phyloP scores from a whole-genome alignment of 2,113 vertebrate genomes.

The Muscicapa adusta region DNA sequence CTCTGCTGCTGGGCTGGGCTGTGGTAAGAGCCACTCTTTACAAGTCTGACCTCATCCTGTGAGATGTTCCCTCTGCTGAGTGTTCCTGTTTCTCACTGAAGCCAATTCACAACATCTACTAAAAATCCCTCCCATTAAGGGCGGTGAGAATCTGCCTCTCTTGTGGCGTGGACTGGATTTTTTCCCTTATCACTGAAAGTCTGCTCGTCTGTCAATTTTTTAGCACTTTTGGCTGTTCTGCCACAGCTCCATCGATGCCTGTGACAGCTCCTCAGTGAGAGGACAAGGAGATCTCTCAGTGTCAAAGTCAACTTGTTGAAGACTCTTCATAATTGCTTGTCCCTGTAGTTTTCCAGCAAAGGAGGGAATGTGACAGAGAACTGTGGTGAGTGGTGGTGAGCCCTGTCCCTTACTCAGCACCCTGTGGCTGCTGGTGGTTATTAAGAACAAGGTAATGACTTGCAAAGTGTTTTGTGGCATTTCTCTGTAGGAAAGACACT shows the following conservation, averaged over 20 bases:
- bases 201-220: neutral
- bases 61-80: neutral
- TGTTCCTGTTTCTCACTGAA: neutral
- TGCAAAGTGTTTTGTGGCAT: neutral
- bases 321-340: neutral
- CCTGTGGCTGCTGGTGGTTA: neutral
- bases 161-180: neutral
- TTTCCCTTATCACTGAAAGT: neutral
- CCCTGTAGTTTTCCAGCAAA: neutral
- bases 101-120: neutral
- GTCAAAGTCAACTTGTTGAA: neutral
- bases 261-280: constrained; percentile 31
- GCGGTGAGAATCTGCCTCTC: neutral
- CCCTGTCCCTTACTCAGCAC: neutral
- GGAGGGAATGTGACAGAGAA: neutral
- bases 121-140: neutral
- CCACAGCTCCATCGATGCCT: neutral
- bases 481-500: neutral
- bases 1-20: neutral
- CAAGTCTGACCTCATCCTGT: constrained; percentile 38
- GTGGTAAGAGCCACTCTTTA: neutral
- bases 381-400: neutral
- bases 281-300: neutral
- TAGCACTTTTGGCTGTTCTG: neutral
- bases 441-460: neutral